Evolutionary conservation across 2,113 vertebrate species (phyloP), one percentile per base, ranked within the genome.

Genomic region (Mesocricetus auratus): DNA sequence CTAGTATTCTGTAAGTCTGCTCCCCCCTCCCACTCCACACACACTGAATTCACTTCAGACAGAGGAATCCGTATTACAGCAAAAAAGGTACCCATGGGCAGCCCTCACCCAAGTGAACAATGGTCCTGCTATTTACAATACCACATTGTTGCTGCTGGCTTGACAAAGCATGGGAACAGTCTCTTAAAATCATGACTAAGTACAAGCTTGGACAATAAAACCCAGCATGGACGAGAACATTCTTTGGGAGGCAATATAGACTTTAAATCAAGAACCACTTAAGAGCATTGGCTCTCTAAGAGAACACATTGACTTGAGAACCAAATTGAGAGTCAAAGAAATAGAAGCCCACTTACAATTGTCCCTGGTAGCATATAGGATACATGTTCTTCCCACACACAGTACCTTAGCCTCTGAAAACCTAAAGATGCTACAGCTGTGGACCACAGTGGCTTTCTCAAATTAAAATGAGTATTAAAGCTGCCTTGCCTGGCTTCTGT

Each of bases 381-480:
- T 89, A 68, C 89, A 2, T 56, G n/a, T 77, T 68, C 45, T 60
- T 92, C 66, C 12, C 15, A n/a, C 21, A 78, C 15, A 29, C 36
- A 88, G 21, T 53, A 47, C 22, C 42, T 50, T 13, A 62, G 83
- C 42, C 39, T 60, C 39, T 39, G 24, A 36, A 16, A 33, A 45
- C 31, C 87, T 88, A 91, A 24, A 93, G 47, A 88, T 89, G 45
- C 7, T 94, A 77, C 81, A 60, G 36, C 33, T 6, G 22, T n/a
- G 21, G 45, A 69, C 75, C 2, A 77, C 7, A 26, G 10, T 93
- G 88, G n/a, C 21, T 79, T 79, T 60, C 73, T 96, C 86, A 93
- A 95, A 77, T 89, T 62, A 90, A 91, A 92, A 56, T 39, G 53
- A n/a, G 33, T 96, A 36, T 47, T 74, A 31, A n/a, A 85, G 53